A percentile compares a stretch with the other conserved stretches of the same genome.
Evolutionary conservation across 2,888 invertebrate genomes (phyloP).

Genomic region (Myathropa florea): DNA sequence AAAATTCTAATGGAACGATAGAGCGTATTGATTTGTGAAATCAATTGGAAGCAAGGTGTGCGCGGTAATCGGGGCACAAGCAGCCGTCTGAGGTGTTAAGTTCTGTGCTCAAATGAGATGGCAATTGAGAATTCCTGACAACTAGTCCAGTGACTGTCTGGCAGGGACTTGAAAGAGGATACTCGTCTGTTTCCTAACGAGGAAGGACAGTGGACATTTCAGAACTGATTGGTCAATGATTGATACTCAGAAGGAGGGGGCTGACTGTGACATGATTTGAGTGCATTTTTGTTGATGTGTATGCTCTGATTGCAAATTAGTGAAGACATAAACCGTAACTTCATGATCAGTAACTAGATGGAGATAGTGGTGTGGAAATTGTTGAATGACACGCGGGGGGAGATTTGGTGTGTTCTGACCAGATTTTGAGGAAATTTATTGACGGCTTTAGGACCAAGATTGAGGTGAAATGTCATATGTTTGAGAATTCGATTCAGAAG

Average conservation of each 20-base stretch:
- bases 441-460: too few relatives aligned
- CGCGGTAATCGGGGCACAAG: not conserved
- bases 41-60: conserved; percentile 23
- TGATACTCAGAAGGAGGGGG: not conserved
- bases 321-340: too few relatives aligned
- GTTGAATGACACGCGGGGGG: too few relatives aligned
- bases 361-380: too few relatives aligned
- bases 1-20: not conserved
- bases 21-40: conserved; percentile 38
- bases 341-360: too few relatives aligned
- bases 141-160: too few relatives aligned
- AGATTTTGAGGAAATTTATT: too few relatives aligned
- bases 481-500: too few relatives aligned
- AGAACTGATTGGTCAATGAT: not conserved
- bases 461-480: too few relatives aligned
- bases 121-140: not conserved
- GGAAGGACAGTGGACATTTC: not conserved
- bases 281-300: too few relatives aligned
- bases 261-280: not conserved
- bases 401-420: too few relatives aligned
- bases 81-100: not conserved
- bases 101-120: not conserved
- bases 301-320: too few relatives aligned
- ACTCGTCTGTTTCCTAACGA: not conserved
- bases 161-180: not conserved